Evolutionary conservation across 2,888 invertebrate species (phyloP).

Genomic region (Lydus trimaculatus): DNA sequence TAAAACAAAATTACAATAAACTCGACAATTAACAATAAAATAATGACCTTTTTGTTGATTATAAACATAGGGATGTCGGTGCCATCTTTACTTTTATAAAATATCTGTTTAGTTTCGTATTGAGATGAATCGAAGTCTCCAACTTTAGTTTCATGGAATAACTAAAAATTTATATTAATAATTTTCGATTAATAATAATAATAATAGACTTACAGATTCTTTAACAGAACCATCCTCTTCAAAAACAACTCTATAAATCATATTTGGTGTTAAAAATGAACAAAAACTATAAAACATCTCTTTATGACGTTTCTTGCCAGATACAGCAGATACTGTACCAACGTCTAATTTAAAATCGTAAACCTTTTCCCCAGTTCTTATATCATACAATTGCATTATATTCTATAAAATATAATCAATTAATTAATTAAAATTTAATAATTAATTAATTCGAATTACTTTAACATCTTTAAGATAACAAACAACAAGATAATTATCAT

Average conservation of each 20-base stretch:
- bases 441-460: constrained; percentile 62
- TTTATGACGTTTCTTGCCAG: constrained; percentile 82
- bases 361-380: constrained; percentile 75
- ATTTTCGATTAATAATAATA: constrained; percentile 12
- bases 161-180: constrained; percentile 64
- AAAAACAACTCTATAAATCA: constrained; percentile 88
- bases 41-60: constrained; percentile 78
- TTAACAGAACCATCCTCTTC: constrained; percentile 60
- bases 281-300: constrained; percentile 95
- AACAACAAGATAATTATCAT: constrained; percentile 84
- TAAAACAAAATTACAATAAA: not conserved
- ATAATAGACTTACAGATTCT: constrained; percentile 64
- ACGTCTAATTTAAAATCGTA: constrained; percentile 82
- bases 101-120: constrained; percentile 88
- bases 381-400: constrained; percentile 80
- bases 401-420: constrained; percentile 67
- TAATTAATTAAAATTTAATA: not conserved
- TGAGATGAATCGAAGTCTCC: constrained; percentile 80
- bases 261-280: constrained; percentile 90
- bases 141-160: constrained; percentile 85
- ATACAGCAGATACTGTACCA: constrained; percentile 85
- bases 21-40: not conserved
- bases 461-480: constrained; percentile 95
- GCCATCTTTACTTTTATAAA: constrained; percentile 92
- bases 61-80: constrained; percentile 97